Percentiles rank a stretch among this genome's conserved stretches.
phyloP scores from a whole-genome alignment of 1,140 invertebrate genomes.

The Platyura marginata region DNA sequence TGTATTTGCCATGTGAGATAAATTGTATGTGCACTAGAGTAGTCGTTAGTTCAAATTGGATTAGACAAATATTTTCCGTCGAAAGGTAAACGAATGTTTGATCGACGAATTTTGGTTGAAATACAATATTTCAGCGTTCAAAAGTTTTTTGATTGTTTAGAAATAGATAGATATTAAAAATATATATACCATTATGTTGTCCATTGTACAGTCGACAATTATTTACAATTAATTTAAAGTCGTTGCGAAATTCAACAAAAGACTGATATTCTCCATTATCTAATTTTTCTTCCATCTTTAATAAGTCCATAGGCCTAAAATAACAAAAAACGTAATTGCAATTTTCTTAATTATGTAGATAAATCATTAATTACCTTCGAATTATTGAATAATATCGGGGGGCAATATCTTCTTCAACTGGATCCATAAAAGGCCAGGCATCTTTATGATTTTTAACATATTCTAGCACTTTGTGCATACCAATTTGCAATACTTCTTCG shows the following conservation, averaged over 20 bases:
- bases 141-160: too few species aligned
- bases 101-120: too few species aligned
- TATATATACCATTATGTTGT: slow-evolving; percentile 77
- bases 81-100: too few species aligned
- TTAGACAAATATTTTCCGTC: too few species aligned
- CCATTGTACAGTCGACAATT: slow-evolving; percentile 86
- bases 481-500: slow-evolving; percentile 66
- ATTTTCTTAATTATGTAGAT: too few species aligned
- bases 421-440: slow-evolving; percentile 81
- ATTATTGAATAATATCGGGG: slow-evolving; percentile 69
- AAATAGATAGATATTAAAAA: too few species aligned
- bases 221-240: slow-evolving; percentile 78
- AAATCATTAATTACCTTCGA: slow-evolving; percentile 27
- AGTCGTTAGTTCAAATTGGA: too few species aligned
- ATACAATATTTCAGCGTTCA: too few species aligned
- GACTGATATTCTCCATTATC: slow-evolving; percentile 61
- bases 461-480: slow-evolving; percentile 77
- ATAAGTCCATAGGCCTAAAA: slow-evolving; percentile 63
- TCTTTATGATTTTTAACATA: slow-evolving; percentile 69
- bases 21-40: too few species aligned
- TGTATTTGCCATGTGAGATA: too few species aligned
- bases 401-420: slow-evolving; percentile 79
- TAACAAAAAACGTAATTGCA: neutral
- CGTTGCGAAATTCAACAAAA: slow-evolving; percentile 61
- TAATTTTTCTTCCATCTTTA: slow-evolving; percentile 72